Evolutionary conservation across 2,113 vertebrate genomes (phyloP), one percentile per base, ranked within the genome.

Genomic region (Mormyrus iriodes): DNA sequence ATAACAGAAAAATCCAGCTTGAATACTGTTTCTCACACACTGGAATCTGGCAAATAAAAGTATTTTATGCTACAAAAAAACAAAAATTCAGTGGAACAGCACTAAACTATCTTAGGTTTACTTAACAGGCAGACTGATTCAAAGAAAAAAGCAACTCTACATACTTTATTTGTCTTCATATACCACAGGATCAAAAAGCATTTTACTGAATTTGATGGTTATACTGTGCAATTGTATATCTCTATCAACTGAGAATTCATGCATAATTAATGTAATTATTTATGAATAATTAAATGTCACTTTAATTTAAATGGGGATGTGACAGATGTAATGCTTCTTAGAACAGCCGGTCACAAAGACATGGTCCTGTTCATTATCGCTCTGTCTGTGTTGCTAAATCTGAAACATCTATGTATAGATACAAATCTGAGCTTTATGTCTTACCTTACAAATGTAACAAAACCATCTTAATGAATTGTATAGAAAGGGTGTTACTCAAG

Each of bases 391-490:
- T 3, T 31, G 61, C 61, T 69, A 69, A 69, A 69, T 69, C 61
- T 31, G 61, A 69, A 31, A 31, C 13, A 69, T 69, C 61, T 31
- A 69, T 69, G n/a, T 69, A 69, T 69, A 27, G 61, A 31, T 31
- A 27, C n/a, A 69, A 27, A 69, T 69, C 61, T 69, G n/a, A 69
- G 61, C 61, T 69, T 69, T 31, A 69, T 69, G 61, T 69, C 61
- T 69, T 69, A 69, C n/a, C 27, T 69, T 69, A 31, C 61, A 69
- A 69, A 69, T 27, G 61, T 31, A 69, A 69, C 61, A n/a, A 69
- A 86, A 55, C 42, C 58, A 65, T 88, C 58, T 65, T 88, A 88
- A 65, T 88, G 87, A 88, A 65, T 27, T 46, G 27, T 88, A 88
- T 52, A 65, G 9, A 65, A 48, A 69, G 61, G 27, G 10, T 69